phyloP scores from a whole-genome alignment of 2,113 vertebrate species.

The Struthio camelus region DNA sequence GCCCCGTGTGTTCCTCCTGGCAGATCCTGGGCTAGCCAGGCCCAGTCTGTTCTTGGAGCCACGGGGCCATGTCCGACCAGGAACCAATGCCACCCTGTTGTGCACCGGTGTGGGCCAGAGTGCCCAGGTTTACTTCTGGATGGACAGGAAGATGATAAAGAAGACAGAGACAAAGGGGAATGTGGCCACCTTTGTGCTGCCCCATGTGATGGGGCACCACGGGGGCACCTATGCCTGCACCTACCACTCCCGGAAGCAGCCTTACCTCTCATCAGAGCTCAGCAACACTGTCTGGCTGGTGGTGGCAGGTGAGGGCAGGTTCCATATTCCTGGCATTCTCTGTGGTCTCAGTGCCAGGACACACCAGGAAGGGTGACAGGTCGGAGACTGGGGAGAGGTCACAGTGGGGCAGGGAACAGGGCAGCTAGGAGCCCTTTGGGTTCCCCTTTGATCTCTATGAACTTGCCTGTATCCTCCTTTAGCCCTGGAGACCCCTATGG shows the following conservation, averaged over 20 bases:
- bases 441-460: background rate
- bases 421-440: background rate
- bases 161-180: background rate
- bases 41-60: background rate
- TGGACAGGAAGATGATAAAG: background rate
- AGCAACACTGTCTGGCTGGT: background rate
- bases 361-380: background rate
- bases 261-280: fast-evolving
- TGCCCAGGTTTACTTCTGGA: background rate
- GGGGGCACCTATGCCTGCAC: background rate
- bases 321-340: background rate
- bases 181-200: background rate
- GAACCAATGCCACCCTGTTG: background rate
- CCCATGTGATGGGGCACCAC: background rate
- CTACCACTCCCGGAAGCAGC: background rate
- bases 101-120: background rate
- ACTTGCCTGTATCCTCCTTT: background rate
- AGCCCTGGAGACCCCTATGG: background rate
- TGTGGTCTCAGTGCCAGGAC: background rate
- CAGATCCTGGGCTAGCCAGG: background rate
- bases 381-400: background rate
- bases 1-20: background rate
- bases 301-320: background rate
- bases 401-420: background rate
- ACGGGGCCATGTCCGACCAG: background rate